These are phyloP conservation scores for Sinhomidia bicolor DNA, from an alignment of 2,888 invertebrate species.

Conservation along the genomic window DNA sequence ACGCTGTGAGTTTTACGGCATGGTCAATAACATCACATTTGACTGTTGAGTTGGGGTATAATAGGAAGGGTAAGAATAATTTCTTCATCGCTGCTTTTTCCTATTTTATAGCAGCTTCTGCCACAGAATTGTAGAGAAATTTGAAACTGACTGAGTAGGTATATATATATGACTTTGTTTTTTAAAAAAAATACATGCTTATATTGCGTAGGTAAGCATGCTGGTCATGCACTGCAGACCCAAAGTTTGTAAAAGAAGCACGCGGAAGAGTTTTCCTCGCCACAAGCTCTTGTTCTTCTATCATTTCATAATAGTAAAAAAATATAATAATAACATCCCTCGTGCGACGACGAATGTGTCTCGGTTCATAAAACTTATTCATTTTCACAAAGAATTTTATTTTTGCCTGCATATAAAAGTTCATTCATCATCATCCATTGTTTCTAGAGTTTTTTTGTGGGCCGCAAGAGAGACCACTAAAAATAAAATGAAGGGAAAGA, in stretches of 20 bases:
- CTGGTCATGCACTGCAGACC: background rate
- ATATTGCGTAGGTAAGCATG: background rate
- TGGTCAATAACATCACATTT: conserved; percentile 65
- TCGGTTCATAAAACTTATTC: conserved; percentile 68
- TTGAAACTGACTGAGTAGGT: background rate
- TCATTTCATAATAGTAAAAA: conserved; percentile 5
- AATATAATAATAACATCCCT: conserved; percentile 22
- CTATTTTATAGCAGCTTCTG: background rate
- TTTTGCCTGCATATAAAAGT: background rate
- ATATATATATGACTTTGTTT: background rate
- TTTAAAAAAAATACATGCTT: background rate
- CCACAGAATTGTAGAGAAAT: background rate
- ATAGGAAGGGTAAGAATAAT: background rate
- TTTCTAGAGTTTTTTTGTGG: conserved; percentile 34
- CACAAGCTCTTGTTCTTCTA: background rate
- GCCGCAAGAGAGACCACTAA: background rate
- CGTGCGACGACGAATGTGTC: conserved; percentile 52
- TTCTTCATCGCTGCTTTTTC: background rate
- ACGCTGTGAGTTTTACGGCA: conserved; percentile 44
- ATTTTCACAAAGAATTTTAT: conserved; percentile 55
- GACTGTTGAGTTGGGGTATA: background rate
- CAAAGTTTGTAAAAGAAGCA: background rate
- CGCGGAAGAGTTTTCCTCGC: background rate
- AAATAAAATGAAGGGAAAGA: background rate
- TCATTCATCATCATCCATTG: conserved; percentile 67